Base-by-base conservation (phyloP, 2,113 vertebrate genomes). In the Centropus bengalensis region DNA sequence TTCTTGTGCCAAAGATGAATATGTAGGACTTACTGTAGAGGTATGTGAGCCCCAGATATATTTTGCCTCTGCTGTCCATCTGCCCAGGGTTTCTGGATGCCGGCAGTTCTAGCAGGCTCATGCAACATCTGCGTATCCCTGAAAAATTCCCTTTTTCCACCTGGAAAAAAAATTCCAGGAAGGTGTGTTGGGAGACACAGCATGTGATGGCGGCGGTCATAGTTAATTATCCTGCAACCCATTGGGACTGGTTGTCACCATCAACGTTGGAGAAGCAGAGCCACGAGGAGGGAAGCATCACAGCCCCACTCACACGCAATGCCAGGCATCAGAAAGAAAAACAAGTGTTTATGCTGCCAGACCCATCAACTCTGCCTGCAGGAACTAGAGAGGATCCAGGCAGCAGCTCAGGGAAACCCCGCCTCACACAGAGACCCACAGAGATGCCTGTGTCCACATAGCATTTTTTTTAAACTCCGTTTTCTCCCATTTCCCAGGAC, bases 401-500 rank as follows among this genome's bases (percentile, higher is more conserved):
- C 63, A 83, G 75, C 26, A 56, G 36, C 55, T 0, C 28, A 27
- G 49, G 40, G 23, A 79, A 67, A 70, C 4, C 30, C 1, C 30
- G 54, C 54, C 28, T 55, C 17, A 10, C 54, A 17, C 28, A 55
- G 28, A 30, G 16, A 28, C 54, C 28, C 54, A 30, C 28, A 19
- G 54, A 30, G 17, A 28, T 55, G 54, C 54, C 9, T 10, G 15
- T 17, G 28, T 16, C 54, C 13, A 5, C 3, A 0, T 13, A 66
- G 75, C 2, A 0, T 12, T 22, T 24, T 15, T 47, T 26, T 28
- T 3, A 0, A 3, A 8, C 19, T 2, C 6, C 0, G 2, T 75
- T 94, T 85, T 91, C n/a, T 44, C 24, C 1, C 0, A 0, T 91
- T 92, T 93, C 51, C 16, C 86, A 81, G 59, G 47, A 59, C 26